Evolutionary conservation across 2,888 invertebrate species (phyloP).

Genomic region (Cerastis rubricosa): DNA sequence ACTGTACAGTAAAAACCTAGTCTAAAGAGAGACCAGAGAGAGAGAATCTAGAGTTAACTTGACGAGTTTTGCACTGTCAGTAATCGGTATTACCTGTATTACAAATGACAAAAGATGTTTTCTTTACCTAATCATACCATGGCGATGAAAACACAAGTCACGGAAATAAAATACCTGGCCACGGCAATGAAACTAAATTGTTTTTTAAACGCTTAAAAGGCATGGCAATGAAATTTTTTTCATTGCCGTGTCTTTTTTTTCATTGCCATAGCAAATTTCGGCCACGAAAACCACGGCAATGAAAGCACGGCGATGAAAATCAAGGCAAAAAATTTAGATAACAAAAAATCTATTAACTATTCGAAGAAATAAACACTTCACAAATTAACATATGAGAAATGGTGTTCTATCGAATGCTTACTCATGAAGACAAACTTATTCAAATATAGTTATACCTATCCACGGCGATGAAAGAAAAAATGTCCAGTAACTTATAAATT

Average conservation of each 20-base stretch:
- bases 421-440: conserved; percentile 9
- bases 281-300: conserved; percentile 32
- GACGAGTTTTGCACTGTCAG: conserved; percentile 9
- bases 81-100: conserved; percentile 9
- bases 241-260: background rate
- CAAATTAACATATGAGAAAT: too few relatives aligned
- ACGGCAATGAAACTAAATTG: conserved; percentile 27
- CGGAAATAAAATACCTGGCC: conserved; percentile 29
- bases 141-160: conserved; percentile 34
- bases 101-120: background rate
- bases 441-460: background rate
- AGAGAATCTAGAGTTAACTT: conserved; percentile 13
- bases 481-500: too few relatives aligned
- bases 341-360: conserved; percentile 25
- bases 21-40: conserved; percentile 2
- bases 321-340: conserved; percentile 27
- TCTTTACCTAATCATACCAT: conserved; percentile 7
- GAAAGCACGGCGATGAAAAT: conserved; percentile 36
- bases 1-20: conserved; percentile 19
- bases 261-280: conserved; percentile 27
- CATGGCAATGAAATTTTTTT: background rate
- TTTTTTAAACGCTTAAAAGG: background rate
- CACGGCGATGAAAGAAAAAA: too few relatives aligned
- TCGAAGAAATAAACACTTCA: too few relatives aligned
- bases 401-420: conserved; percentile 5